Conservation (phyloP, 2,888 invertebrate species). For the Odontomyia ornata region DNA sequence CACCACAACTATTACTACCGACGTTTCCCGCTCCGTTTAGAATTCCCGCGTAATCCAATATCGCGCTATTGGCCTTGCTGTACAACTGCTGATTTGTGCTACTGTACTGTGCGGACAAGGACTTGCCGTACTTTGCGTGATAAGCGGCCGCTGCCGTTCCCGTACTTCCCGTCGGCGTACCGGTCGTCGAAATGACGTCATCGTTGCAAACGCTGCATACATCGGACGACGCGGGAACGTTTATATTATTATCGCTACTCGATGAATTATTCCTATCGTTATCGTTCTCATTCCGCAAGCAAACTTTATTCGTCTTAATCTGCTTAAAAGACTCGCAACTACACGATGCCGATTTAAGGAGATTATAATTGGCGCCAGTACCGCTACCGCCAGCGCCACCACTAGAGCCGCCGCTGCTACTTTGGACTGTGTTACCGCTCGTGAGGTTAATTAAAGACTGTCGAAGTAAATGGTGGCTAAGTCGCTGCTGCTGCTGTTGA, state of each 20-base stretch:
- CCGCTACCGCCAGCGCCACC: conserved; percentile 52
- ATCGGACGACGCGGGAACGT: conserved; percentile 46
- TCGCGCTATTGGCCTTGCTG: conserved; percentile 50
- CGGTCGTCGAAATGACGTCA: conserved; percentile 45
- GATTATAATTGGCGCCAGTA: conserved; percentile 51
- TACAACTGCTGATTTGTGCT: conserved; percentile 34
- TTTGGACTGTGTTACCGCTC: conserved; percentile 56
- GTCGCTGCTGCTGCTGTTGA: conserved; percentile 56
- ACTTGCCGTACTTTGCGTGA: conserved; percentile 29
- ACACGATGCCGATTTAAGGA: conserved; percentile 58
- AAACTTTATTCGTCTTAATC: conserved; percentile 53
- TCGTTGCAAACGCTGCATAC: conserved; percentile 46
- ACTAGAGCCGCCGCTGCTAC: conserved; percentile 51
- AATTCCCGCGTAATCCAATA: conserved; percentile 55
- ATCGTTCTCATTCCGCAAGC: conserved; percentile 51
- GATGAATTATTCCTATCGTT: conserved; percentile 49
- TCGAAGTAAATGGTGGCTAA: conserved; percentile 61
- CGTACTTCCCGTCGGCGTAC: conserved; percentile 45
- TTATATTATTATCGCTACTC: conserved; percentile 51
- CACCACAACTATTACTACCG: conserved; percentile 50
- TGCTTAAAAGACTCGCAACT: conserved; percentile 59
- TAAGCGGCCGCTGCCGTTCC: conserved; percentile 41
- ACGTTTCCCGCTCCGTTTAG: conserved; percentile 44
- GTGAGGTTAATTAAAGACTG: conserved; percentile 64
- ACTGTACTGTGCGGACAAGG: conserved; percentile 25